Base-by-base conservation (phyloP, 2,113 vertebrate species). In the Rhinogobius similis region DNA sequence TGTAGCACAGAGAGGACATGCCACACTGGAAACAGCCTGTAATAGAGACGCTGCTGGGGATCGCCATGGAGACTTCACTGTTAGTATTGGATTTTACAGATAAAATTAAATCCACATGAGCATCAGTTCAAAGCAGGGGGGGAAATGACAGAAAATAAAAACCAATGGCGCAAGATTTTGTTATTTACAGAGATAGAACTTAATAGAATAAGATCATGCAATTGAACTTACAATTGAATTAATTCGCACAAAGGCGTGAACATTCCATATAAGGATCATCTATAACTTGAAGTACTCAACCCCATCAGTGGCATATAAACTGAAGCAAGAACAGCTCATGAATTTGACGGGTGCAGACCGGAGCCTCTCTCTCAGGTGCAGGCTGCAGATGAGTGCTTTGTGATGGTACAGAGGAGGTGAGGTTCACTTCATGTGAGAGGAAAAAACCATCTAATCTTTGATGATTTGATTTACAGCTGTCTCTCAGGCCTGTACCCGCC, bases 381-480 rank as follows among this genome's bases (percentile, higher is more conserved):
- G 8, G 32, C 32, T 36, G 32, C 85, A 85, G 74, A 77, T 65
- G 76, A 79, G 78, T 73, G 77, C 76, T 89, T 86, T 92, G 86
- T 91, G 79, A 64, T 44, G 43, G 67, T 20, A 53, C 65, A 77
- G 68, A 68, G 38, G 71, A 76, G 74, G 68, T 61, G 79, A 81
- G 70, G 84, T 85, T 86, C 78, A 80, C 84, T 87, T 78, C 86
- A 89, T 78, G 82, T 71, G 75, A 78, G 73, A 84, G 81, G 82
- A 90, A 85, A 91, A 86, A 89, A 91, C 85, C 78, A 88, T 84
- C 86, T 89, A n/a, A n/a, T n/a, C n/a, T n/a, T n/a, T n/a, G n/a
- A n/a, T n/a, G n/a, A n/a, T n/a, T n/a, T n/a, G n/a, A n/a, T n/a
- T n/a, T n/a, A n/a, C n/a, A n/a, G n/a, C n/a, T n/a, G n/a, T n/a